Evolutionary conservation across 2,888 invertebrate species (phyloP), one percentile per base, ranked within the genome.

Genomic region (Temnothorax rugatulus): DNA sequence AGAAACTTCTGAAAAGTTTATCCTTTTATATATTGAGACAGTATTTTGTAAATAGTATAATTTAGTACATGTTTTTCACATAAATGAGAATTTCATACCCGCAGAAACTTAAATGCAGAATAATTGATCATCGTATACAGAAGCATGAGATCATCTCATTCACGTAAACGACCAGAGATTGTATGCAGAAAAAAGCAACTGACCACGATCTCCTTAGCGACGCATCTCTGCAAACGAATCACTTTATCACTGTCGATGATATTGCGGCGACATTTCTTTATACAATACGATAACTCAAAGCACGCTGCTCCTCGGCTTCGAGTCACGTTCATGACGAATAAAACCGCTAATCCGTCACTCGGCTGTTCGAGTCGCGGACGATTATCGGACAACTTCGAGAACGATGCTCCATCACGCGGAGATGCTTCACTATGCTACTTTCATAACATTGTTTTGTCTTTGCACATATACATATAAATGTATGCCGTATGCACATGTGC

Each of bases 371-470:
- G 61, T 50, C 13, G 7, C 47, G 5, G 25, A 25, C 38, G 57
- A 61, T 87, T 89, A 87, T 84, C 79, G 57, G 8, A 29, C 21
- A 8, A 47, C 29, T 71, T 71, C 18, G 15, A 50, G 61, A 50
- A 34, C 73, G 73, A 66, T 38, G 54, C 64, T 75, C 64, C 41
- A 29, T 59, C 47, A 64, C 15, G 38, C 29, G 50, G 13, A 34
- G 66, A 75, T 52, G 9, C 82, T 18, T n/a, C 61, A 50, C 83
- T 52, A 82, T 29, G 63, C 82, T 59, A 79, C 82, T 87, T 86
- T 89, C 84, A 73, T 69, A 82, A 86, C 68, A 52, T 79, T 75
- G 73, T 86, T 76, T 84, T 68, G 84, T 63, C 54, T 71, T 21
- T 29, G 73, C 63, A 66, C 57, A 15, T 82, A 66, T 59, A n/a